Base-by-base conservation (phyloP, 2,797 vertebrate genomes). In the Lophotriccus pileatus region DNA sequence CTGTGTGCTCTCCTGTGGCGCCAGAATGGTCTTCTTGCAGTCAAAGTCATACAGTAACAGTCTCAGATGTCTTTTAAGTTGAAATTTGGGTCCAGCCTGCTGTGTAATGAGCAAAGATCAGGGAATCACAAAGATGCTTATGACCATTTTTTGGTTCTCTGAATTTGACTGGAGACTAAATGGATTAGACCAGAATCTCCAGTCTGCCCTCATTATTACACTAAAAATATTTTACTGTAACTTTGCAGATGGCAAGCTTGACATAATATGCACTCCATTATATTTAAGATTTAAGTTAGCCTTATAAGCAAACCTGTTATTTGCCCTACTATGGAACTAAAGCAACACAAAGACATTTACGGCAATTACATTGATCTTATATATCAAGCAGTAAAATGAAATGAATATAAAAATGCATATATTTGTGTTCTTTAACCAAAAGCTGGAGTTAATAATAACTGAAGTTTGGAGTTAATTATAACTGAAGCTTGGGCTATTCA, bases 401-500 rank as follows among this genome's bases (percentile, higher is more conserved):
- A 95, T 53, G 0, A 88, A 76, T 53, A 76, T 50, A 85, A 96
- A 81, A 93, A 47, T 62, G 68, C 21, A 64, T 75, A 18, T 72
- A 44, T 95, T 93, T 96, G 79, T 78, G 28, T 80, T 73, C 23
- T 82, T 92, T 94, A 94, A 80, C 50, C 74, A 85, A 84, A 85
- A 96, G 50, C 93, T 97, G 95, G 69, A 88, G 70, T 93, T 95
- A 91, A 95, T 97, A 96, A 86, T 36, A 85, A 94, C 41, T 68
- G 20, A 74, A 68, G 25, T 96, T 96, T 97, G 93, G 78, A 85
- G 91, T 97, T 95, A 89, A 94, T 97, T 96, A 86, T 47, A 88
- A 93, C 49, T 68, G 30, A 75, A 86, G 70, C 78, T 95, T 87
- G 52, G 66, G 19, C 78, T 89, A 85, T 92, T 84, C 23, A 15